Conservation (phyloP, 2,113 vertebrate species). For the Poecilia latipinna region DNA sequence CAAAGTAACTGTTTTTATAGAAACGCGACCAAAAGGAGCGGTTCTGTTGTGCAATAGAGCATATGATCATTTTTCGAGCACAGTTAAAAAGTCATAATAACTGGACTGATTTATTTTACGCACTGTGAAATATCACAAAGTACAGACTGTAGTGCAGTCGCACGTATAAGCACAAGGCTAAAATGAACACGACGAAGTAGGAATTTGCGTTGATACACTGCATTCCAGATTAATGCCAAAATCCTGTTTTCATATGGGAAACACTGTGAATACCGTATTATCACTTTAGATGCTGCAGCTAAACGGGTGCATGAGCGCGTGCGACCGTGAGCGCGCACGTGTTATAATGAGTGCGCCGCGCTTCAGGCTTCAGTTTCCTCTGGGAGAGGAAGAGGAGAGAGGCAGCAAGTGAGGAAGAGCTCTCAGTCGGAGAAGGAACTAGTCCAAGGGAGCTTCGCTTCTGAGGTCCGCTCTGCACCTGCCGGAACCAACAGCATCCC, state of each 20-base stretch:
- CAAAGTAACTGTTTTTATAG: not conserved
- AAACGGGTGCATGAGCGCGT: constrained; percentile 7
- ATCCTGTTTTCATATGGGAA: not conserved
- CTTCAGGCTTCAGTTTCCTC: constrained; percentile 70
- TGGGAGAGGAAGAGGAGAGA: constrained; percentile 61
- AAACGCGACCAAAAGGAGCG: constrained; percentile 9
- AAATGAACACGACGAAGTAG: too few species aligned
- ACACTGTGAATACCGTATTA: constrained; percentile 27
- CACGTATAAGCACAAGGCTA: too few species aligned
- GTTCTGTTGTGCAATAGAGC: not conserved
- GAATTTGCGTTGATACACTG: too few species aligned
- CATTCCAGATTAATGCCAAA: not conserved
- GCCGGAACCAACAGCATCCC: constrained; percentile 16
- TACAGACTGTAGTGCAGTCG: too few species aligned
- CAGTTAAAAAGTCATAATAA: not conserved
- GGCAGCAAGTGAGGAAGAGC: constrained; percentile 55
- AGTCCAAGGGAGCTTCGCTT: constrained; percentile 34
- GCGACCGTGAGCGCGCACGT: constrained; percentile 45
- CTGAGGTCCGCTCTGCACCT: constrained; percentile 35
- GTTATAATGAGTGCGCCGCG: constrained; percentile 60
- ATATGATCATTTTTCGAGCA: not conserved
- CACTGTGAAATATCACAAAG: too few species aligned
- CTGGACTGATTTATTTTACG: not conserved
- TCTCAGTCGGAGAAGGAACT: constrained; percentile 50
- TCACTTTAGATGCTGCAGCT: constrained; percentile 14